Conservation (phyloP, 2,888 invertebrate species). For the Drosophila pegasa region DNA sequence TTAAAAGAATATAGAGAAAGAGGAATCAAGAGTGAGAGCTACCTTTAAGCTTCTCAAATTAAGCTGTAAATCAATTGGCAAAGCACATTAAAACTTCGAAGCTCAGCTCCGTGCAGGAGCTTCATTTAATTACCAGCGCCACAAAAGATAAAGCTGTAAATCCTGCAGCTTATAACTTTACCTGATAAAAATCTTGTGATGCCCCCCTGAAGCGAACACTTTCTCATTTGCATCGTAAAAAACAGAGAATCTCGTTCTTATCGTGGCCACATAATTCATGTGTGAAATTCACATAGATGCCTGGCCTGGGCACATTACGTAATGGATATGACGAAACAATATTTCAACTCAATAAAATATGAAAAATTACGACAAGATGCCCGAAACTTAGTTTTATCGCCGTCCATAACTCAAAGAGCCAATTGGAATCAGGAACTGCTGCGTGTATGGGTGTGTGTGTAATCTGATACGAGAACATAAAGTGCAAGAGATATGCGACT, state of each 20-base stretch:
- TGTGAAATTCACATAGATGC: slow-evolving; percentile 35
- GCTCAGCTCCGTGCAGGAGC: background rate
- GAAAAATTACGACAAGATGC: slow-evolving; percentile 52
- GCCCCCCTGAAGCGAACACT: slow-evolving; percentile 2
- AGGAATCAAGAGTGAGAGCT: background rate
- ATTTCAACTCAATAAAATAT: slow-evolving; percentile 72
- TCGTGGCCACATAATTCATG: slow-evolving; percentile 61
- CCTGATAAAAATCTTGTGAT: slow-evolving; percentile 29
- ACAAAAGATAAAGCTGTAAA: background rate
- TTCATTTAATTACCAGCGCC: background rate
- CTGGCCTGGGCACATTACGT: slow-evolving; percentile 37
- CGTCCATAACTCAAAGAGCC: slow-evolving; percentile 62
- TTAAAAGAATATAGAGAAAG: background rate
- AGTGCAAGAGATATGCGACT: slow-evolving; percentile 67
- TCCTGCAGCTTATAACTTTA: background rate
- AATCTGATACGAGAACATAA: slow-evolving; percentile 73
- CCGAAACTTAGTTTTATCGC: slow-evolving; percentile 61
- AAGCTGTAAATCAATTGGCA: background rate
- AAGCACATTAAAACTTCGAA: background rate
- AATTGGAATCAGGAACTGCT: slow-evolving; percentile 47
- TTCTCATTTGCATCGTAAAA: slow-evolving; percentile 35
- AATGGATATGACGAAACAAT: slow-evolving; percentile 71
- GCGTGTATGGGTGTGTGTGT: slow-evolving; percentile 27
- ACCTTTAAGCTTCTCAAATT: background rate
- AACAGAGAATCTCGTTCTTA: slow-evolving; percentile 17